Base-by-base conservation (phyloP, 2,888 invertebrate species). In the Eurytoma adleriae region DNA sequence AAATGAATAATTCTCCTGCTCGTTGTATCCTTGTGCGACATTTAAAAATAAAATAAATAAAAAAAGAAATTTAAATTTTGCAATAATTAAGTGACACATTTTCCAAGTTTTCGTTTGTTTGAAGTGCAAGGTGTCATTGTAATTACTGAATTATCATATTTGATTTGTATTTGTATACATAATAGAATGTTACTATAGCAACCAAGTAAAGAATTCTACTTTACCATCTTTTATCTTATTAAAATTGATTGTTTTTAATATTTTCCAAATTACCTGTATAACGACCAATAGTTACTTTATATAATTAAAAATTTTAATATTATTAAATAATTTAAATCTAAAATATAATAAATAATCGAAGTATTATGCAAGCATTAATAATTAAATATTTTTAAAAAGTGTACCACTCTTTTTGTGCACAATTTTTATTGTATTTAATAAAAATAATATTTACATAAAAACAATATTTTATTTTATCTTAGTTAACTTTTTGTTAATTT, bases 1-100 rank as follows among this genome's bases (percentile, higher is more conserved):
- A 18, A 86, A 61, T 50, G 86, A 80, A 62, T 86, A 81, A 61
- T 66, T 82, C 27, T 83, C 82, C 16, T 66, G 54, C 16, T 79
- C 79, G 18, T 72, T 48, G 27, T 66, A 79, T 18, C 64, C 76
- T 48, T 64, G 69, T 48, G 67, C 59, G 18, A 71, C n/a, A 59
- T 56, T 52, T 62, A 61, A 16, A 64, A 66, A 50, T 10, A 12
- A 70, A 20, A 77, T 66, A n/a, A 76, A 73, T 59, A 48, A 10
- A 71, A 52, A 18, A 16, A 61, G 16, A 52, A 79, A 59, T 68
- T 20, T 52, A 70, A 77, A 13, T 69, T 77, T 77, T 54, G 7
- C 50, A 66, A 66, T 20, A 56, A 40, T 77, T 48, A 68, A 57
- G 14, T 7, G 14, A 69, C 24, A 67, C 80, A 80, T 80, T 56